Conservation (phyloP, 1,140 invertebrate species). For the Drosophila albomicans region DNA sequence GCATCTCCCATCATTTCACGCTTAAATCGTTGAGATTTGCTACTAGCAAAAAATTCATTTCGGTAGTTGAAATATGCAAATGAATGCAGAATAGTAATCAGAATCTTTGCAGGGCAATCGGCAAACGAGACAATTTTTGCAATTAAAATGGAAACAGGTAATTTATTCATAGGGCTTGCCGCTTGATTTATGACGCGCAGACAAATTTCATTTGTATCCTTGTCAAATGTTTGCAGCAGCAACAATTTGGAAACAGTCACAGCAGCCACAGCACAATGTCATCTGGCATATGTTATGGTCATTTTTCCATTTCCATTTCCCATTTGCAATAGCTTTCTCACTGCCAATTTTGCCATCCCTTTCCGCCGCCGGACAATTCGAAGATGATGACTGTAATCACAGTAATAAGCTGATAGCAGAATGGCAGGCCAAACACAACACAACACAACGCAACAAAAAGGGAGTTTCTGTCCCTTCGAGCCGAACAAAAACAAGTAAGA, state of each 20-base stretch:
- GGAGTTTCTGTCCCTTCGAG: constrained; percentile 48
- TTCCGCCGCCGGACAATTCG: background rate
- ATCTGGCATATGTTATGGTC: constrained; percentile 40
- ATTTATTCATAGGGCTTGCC: constrained; percentile 32
- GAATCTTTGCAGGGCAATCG: background rate
- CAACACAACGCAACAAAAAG: constrained; percentile 9
- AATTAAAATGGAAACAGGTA: constrained; percentile 46
- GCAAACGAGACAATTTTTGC: constrained; percentile 26
- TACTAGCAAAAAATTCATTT: background rate
- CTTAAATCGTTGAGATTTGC: constrained; percentile 7
- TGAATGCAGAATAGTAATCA: background rate
- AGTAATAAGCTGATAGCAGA: constrained; percentile 54
- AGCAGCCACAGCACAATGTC: constrained; percentile 10
- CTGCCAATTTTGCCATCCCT: background rate
- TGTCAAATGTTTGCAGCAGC: constrained; percentile 17
- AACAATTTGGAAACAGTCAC: constrained; percentile 9
- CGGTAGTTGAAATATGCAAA: background rate
- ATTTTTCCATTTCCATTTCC: constrained; percentile 24
- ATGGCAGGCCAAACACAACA: constrained; percentile 19
- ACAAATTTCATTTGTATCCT: constrained; percentile 28
- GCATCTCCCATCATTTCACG: background rate
- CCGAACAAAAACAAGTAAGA: constrained; percentile 5
- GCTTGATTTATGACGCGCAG: constrained; percentile 42
- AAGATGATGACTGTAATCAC: constrained; percentile 61
- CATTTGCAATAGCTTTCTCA: background rate